Evolutionary conservation across 2,888 invertebrate species (phyloP).

Genomic region (Eustalomyia histrio): DNA sequence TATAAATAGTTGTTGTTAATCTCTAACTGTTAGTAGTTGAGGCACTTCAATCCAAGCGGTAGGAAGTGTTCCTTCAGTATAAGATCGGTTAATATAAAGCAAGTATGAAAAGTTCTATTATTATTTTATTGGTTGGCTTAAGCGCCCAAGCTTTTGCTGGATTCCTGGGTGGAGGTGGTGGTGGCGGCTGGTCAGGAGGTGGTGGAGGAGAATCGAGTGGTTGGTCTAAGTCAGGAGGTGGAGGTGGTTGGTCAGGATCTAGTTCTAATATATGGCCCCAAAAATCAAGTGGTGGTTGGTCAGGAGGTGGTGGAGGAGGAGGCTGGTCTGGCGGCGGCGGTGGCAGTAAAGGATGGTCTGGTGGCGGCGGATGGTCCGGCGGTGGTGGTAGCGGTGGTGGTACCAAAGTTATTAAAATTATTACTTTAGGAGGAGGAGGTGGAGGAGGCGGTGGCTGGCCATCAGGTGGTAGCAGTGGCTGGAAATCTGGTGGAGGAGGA

Average conservation of each 20-base stretch:
- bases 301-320: constrained; percentile 64
- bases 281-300: constrained; percentile 61
- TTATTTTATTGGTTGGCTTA: constrained; percentile 63
- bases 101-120: constrained; percentile 66
- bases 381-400: constrained; percentile 52
- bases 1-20: constrained; percentile 68
- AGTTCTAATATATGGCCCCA: constrained; percentile 34
- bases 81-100: neutral
- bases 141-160: constrained; percentile 66
- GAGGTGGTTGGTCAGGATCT: constrained; percentile 63
- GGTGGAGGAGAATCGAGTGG: constrained; percentile 58
- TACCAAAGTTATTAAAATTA: constrained; percentile 54
- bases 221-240: constrained; percentile 67
- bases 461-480: constrained; percentile 64
- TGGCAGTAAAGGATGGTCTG: constrained; percentile 68
- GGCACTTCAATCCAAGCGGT: constrained; percentile 57
- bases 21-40: constrained; percentile 65
- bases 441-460: constrained; percentile 70
- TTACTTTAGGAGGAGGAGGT: constrained; percentile 46
- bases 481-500: constrained; percentile 67
- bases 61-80: constrained; percentile 43
- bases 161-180: constrained; percentile 67
- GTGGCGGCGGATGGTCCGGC: constrained; percentile 61
- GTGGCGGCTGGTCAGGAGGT: constrained; percentile 65
- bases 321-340: constrained; percentile 69